A percentile compares a stretch with the other conserved stretches of the same genome.
Conservation (phyloP, 2,888 invertebrate genomes). For the Celastrina argiolus region DNA sequence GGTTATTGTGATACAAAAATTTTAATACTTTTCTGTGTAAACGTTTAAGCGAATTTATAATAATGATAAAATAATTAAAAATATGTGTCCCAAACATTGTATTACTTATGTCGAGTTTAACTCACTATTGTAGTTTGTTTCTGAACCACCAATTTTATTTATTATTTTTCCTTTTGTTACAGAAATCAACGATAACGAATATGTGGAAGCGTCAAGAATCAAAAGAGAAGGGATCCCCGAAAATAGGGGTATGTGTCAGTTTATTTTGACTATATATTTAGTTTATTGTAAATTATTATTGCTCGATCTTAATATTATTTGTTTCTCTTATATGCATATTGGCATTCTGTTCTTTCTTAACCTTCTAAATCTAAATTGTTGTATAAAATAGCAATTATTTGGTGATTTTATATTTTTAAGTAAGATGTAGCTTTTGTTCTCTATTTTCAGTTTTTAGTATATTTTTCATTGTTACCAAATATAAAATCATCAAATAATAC, state of each 20-base stretch:
- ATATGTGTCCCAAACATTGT: no score
- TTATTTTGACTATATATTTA: slow-evolving; percentile 28
- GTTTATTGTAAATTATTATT: slow-evolving; percentile 30
- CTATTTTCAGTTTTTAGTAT: no score
- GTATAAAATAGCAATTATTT: slow-evolving; percentile 10
- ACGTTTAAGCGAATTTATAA: no score
- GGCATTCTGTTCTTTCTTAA: background rate
- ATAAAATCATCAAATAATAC: slow-evolving; percentile 32
- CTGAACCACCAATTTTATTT: background rate
- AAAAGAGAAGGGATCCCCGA: slow-evolving; percentile 71
- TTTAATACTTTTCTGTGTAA: no score
- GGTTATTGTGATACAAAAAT: no score
- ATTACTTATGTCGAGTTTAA: no score
- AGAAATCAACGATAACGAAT: slow-evolving; percentile 61
- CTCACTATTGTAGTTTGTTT: no score
- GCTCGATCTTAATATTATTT: slow-evolving; percentile 29
- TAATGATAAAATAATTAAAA: no score
- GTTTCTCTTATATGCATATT: slow-evolving; percentile 23
- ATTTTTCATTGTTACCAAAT: background rate
- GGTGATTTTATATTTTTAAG: background rate
- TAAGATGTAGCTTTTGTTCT: no score
- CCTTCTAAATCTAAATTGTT: background rate
- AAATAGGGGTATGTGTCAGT: slow-evolving; percentile 65
- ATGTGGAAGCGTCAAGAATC: slow-evolving; percentile 64
- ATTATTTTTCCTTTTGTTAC: slow-evolving; percentile 47